Evolutionary conservation across 2,888 invertebrate genomes (phyloP), one percentile per base, ranked within the genome.

Genomic region (Andrena fulva): DNA sequence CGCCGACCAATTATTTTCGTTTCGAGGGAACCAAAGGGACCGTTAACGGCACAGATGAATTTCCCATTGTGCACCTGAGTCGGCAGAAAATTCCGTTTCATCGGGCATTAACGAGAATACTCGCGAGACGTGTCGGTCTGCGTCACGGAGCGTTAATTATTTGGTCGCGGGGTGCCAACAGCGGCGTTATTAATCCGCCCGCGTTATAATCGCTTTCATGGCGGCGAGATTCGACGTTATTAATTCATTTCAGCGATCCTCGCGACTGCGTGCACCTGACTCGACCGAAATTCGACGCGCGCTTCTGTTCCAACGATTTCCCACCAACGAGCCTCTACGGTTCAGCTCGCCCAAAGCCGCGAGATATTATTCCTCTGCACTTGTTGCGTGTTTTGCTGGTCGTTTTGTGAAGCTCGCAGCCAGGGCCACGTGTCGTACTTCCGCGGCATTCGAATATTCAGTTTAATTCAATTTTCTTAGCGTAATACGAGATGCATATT

Each of bases 361-460:
- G 16, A 74, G 68, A 33, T 33, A 48, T 31, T 62, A 33, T 16
- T 16, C 60, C 42, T 16, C 67, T 67, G 48, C 64, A 85, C 80
- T 83, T 85, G 79, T 85, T 85, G 80, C 80, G 70, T 50, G 54
- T 77, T 27, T 20, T 4, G 24, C 10, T 52, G 27, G 16, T 27
- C n/a, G 16, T 24, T 31, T 42, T 20, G 16, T 20, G 64, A 42
- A n/a, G n/a, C 29, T 42, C 42, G 16, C 42, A 5, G 42, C 42
- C 4, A 16, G 16, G 42, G 42, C 42, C 42, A 12, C 42, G 42
- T 12, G 42, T 42, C 42, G 42, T 4, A 42, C 42, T 4, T 42
- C 12, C 42, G 12, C 12, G 42, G 12, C 12, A 16, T 16, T 16
- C 16, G 42, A 42, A 42, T 42, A 5, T 5, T 42, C 42, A 5